These are phyloP conservation scores for Tetramorium alpestre DNA, from an alignment of 1,140 invertebrate genomes.

Conservation along the genomic window DNA sequence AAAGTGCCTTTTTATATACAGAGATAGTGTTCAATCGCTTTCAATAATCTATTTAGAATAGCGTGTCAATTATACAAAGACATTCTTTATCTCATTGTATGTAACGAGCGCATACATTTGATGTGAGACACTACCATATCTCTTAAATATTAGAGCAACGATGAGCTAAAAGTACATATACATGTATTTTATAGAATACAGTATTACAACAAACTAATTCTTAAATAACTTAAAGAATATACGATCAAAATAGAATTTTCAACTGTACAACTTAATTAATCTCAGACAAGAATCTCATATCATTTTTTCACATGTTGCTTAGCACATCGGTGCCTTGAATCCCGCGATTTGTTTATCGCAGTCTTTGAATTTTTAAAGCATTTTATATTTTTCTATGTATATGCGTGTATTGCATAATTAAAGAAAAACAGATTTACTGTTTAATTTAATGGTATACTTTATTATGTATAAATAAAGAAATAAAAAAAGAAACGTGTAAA, in stretches of 20 bases:
- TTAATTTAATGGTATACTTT: constrained; percentile 33
- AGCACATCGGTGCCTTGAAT: not conserved
- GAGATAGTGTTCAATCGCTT: constrained; percentile 18
- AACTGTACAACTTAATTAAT: not conserved
- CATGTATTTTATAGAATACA: not conserved
- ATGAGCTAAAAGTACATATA: not conserved
- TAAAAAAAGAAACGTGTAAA: not conserved
- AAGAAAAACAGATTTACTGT: not conserved
- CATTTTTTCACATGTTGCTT: not conserved
- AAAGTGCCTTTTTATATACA: not conserved
- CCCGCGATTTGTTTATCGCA: not conserved
- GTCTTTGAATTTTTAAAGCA: not conserved
- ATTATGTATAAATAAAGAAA: constrained; percentile 21
- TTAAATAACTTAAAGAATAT: not conserved
- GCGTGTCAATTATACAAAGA: not conserved
- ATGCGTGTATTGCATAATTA: not conserved
- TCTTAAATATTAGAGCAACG: not conserved
- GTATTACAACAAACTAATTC: not conserved
- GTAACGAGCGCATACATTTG: too few species aligned
- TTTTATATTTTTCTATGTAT: constrained; percentile 53
- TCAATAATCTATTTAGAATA: constrained; percentile 6
- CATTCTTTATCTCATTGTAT: too few species aligned
- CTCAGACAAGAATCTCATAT: not conserved
- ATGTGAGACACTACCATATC: too few species aligned
- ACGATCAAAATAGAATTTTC: not conserved